Conservation (phyloP, 2,888 invertebrate genomes). For the Eupsilia transversa region DNA sequence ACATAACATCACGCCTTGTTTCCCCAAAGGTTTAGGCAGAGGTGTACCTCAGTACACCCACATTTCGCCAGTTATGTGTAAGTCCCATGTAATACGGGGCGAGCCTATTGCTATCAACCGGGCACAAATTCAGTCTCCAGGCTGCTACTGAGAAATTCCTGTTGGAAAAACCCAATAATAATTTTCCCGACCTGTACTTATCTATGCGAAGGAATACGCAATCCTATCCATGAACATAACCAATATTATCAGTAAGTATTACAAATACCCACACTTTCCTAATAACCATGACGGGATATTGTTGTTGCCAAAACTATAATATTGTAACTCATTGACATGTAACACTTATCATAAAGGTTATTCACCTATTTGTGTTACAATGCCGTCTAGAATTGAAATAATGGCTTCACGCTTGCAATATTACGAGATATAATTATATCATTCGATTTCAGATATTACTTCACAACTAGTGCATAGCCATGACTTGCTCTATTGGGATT, state of each 20-base stretch:
- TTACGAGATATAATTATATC: neutral
- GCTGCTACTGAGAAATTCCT: no score
- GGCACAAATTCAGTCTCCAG: no score
- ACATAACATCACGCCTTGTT: no score
- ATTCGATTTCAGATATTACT: neutral
- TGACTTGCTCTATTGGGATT: no score
- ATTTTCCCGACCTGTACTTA: no score
- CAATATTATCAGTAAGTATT: slow-evolving; percentile 4
- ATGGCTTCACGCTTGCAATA: slow-evolving; percentile 9
- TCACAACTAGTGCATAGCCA: no score
- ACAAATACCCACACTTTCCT: slow-evolving; percentile 17
- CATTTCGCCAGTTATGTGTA: no score
- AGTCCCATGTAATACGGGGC: no score
- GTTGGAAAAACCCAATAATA: no score
- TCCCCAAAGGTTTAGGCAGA: no score
- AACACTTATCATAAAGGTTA: slow-evolving; percentile 34
- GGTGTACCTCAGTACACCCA: no score
- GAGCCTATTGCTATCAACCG: no score
- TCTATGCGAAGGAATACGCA: neutral
- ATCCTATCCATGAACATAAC: neutral
- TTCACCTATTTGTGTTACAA: slow-evolving; percentile 41
- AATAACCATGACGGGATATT: slow-evolving; percentile 17
- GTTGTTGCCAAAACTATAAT: slow-evolving; percentile 47
- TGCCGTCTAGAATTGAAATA: slow-evolving; percentile 10
- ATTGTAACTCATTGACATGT: slow-evolving; percentile 25